Conservation (phyloP, 1,140 invertebrate species). For the Lucilia sericata region DNA sequence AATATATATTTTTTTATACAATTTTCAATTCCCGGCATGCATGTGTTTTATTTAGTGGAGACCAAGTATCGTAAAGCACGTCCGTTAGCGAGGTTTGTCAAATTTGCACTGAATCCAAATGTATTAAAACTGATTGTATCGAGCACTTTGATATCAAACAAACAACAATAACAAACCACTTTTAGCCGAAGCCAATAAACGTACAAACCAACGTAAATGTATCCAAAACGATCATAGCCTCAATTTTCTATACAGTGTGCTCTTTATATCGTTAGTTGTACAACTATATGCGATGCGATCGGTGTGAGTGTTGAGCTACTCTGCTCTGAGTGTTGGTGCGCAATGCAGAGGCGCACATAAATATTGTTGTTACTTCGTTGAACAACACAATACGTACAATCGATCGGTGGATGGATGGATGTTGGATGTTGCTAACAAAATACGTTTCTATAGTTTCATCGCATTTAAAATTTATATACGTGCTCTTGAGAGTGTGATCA, state of each 20-base stretch:
- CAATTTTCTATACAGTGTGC: constrained; percentile 3
- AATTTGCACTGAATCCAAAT: constrained; percentile 43
- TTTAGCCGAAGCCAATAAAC: background rate
- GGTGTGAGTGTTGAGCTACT: background rate
- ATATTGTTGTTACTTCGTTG: background rate
- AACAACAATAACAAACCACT: background rate
- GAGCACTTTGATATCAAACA: constrained; percentile 21
- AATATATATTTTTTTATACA: background rate
- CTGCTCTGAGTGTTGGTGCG: background rate
- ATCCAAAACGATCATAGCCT: constrained; percentile 19
- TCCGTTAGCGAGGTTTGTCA: constrained; percentile 36
- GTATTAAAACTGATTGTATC: constrained; percentile 27
- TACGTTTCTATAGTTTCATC: background rate
- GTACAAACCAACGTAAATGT: background rate
- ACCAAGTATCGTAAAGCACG: constrained; percentile 24
- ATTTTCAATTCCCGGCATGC: background rate
- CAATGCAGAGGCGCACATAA: constrained; percentile 15
- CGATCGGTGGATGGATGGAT: background rate
- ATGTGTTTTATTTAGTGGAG: constrained; percentile 10
- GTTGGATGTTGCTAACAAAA: constrained; percentile 16
- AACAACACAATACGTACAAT: background rate
- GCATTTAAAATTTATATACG: too few relatives aligned
- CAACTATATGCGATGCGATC: background rate
- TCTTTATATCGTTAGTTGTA: background rate
- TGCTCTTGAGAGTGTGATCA: too few relatives aligned